Conservation (phyloP, 2,113 vertebrate genomes). For the Psophia crepitans region DNA sequence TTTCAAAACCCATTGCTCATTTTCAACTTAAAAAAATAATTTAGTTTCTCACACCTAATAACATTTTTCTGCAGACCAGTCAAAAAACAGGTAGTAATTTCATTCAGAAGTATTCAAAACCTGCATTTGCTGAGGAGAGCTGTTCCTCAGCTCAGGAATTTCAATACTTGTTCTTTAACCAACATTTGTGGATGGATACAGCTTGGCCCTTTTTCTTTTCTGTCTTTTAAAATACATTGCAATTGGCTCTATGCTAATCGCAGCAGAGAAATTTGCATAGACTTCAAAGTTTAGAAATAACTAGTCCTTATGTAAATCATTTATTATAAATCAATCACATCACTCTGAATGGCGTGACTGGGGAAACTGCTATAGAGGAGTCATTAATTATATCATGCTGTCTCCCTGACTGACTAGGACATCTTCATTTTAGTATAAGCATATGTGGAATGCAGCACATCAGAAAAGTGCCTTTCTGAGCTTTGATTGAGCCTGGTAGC, state of each 20-base stretch:
- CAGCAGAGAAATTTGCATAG: background rate
- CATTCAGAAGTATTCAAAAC: background rate
- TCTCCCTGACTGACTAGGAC: background rate
- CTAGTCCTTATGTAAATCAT: background rate
- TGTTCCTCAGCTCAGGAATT: background rate
- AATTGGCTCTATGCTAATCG: background rate
- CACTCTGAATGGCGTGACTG: background rate
- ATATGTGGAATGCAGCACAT: background rate
- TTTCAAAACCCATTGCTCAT: background rate
- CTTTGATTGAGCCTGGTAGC: constrained; percentile 18
- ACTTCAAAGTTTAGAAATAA: background rate
- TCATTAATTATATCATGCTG: background rate
- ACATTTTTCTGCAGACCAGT: background rate
- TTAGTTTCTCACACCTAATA: background rate
- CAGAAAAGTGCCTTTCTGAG: constrained; percentile 42
- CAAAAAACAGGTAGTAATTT: background rate
- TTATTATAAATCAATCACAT: background rate
- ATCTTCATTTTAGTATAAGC: background rate
- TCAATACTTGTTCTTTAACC: background rate
- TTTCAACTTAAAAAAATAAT: background rate
- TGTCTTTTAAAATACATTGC: background rate
- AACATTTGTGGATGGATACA: background rate
- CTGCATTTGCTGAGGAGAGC: background rate
- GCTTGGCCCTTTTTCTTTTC: background rate
- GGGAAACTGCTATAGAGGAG: background rate